These are phyloP conservation scores for Mylabris sibirica DNA, from an alignment of 2,888 invertebrate genomes.

Conservation along the genomic window DNA sequence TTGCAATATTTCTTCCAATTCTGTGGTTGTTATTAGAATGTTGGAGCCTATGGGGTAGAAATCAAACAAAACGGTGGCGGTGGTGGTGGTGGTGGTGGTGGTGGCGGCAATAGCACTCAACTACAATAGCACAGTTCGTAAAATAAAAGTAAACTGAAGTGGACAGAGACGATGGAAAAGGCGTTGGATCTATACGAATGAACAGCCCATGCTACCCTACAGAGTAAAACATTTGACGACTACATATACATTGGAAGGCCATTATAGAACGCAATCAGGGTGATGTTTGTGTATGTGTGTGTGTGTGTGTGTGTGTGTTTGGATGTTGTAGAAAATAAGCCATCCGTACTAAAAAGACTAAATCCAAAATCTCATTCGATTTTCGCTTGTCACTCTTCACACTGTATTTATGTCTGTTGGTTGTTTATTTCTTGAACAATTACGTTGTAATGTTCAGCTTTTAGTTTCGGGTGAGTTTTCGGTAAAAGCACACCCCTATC, in stretches of 20 bases:
- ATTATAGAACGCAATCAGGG: slow-evolving; percentile 48
- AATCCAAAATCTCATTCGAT: slow-evolving; percentile 49
- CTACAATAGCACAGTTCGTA: slow-evolving; percentile 33
- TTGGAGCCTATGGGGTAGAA: neutral
- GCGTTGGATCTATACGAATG: slow-evolving; percentile 17
- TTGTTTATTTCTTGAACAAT: slow-evolving; percentile 37
- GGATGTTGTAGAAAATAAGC: slow-evolving; percentile 27
- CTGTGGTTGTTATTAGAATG: no score
- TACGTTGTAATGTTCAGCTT: slow-evolving; percentile 22
- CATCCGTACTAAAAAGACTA: slow-evolving; percentile 43
- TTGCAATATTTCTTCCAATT: no score
- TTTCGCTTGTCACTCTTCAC: slow-evolving; percentile 45
- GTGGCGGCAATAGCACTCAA: slow-evolving; percentile 16
- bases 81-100: neutral
- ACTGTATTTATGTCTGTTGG: slow-evolving; percentile 35
- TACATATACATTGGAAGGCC: slow-evolving; percentile 32
- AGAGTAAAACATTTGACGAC: neutral
- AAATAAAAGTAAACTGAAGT: slow-evolving; percentile 44
- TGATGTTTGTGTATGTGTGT: neutral
- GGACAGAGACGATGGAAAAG: slow-evolving; percentile 36
- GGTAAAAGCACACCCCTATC: neutral
- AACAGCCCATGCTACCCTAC: neutral
- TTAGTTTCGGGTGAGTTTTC: neutral
- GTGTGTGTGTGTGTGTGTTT: no score
- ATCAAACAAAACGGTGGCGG: slow-evolving; percentile 24